Conservation (phyloP, 2,888 invertebrate genomes). For the Pheosia gnoma region DNA sequence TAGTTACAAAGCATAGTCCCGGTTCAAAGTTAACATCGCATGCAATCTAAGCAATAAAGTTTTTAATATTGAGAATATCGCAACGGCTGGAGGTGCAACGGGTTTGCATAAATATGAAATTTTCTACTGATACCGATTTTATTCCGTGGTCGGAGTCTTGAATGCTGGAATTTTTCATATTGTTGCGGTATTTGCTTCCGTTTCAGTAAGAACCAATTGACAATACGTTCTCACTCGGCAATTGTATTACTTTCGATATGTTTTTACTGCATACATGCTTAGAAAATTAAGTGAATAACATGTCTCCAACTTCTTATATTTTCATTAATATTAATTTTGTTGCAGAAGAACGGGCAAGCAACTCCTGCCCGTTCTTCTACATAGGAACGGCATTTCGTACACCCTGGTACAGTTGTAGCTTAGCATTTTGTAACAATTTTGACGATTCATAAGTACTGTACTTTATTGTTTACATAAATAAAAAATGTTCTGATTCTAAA, state of each 20-base stretch:
- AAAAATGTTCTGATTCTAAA: no score
- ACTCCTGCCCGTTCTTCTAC: no score
- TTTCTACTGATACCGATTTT: constrained; percentile 55
- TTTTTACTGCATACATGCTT: no score
- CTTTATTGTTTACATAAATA: no score
- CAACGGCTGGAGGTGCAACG: constrained; percentile 43
- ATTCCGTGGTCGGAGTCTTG: constrained; percentile 46
- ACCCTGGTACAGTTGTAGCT: no score
- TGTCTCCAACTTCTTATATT: no score
- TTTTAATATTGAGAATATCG: constrained; percentile 54
- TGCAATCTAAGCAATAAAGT: constrained; percentile 41
- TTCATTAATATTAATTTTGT: no score
- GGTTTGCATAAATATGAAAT: constrained; percentile 64
- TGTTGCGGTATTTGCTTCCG: constrained; percentile 32
- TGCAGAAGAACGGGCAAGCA: no score
- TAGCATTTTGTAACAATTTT: no score
- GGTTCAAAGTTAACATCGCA: constrained; percentile 32
- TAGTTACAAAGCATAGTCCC: constrained; percentile 25
- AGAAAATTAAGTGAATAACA: no score
- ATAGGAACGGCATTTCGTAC: no score
- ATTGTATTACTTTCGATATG: neutral
- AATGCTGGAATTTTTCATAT: constrained; percentile 43
- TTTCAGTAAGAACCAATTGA: neutral
- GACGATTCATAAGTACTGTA: no score
- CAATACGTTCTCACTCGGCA: neutral